phyloP scores from a whole-genome alignment of 2,113 vertebrate genomes.

The Ovis canadensis region DNA sequence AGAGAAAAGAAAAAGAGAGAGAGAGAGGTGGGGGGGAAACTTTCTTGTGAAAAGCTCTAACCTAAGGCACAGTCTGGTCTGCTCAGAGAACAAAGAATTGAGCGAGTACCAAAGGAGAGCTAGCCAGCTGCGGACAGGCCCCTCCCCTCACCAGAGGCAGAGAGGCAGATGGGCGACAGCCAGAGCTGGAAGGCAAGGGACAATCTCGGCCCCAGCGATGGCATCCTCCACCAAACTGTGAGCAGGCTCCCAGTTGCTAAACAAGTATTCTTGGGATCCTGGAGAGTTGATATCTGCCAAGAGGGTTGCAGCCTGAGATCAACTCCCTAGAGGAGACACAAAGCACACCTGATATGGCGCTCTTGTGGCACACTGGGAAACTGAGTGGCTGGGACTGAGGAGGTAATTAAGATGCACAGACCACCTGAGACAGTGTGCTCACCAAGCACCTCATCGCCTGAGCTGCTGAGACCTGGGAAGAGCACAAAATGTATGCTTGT shows the following conservation, averaged over 20 bases:
- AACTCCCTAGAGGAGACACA: not conserved
- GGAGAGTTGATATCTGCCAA: not conserved
- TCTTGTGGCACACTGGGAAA: not conserved
- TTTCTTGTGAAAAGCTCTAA: no score
- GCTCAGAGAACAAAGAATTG: not conserved
- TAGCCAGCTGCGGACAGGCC: not conserved
- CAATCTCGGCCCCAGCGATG: not conserved
- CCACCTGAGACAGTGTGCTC: not conserved
- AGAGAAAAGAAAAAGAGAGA: not conserved
- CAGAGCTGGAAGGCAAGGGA: not conserved
- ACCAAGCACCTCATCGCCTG: not conserved
- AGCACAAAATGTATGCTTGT: rapidly evolving
- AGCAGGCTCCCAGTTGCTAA: not conserved
- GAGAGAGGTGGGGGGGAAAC: no score
- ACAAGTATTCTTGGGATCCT: not conserved
- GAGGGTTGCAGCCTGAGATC: not conserved
- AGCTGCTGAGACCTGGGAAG: not conserved
- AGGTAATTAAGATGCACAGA: not conserved
- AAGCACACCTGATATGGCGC: rapidly evolving
- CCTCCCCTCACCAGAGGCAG: rapidly evolving
- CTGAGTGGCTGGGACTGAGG: not conserved
- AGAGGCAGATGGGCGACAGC: not conserved
- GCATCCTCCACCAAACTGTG: not conserved
- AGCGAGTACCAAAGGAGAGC: rapidly evolving
- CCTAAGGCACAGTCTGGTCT: not conserved